Conservation (phyloP, 2,113 vertebrate genomes). For the Baryphthengus martii region DNA sequence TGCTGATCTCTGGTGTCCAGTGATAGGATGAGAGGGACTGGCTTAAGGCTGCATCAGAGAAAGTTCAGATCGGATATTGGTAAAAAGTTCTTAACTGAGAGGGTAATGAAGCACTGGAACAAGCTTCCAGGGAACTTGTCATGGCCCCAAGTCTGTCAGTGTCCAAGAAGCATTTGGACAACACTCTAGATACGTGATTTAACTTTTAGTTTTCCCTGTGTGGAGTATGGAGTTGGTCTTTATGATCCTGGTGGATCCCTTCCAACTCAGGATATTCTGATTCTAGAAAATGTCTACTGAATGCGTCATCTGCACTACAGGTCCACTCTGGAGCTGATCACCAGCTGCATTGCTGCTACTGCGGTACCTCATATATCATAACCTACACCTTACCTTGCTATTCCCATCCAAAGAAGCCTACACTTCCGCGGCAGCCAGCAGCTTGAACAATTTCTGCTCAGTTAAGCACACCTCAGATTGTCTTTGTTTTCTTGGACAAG, state of each 20-base stretch:
- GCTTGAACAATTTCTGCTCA: background rate
- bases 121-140: fast-evolving
- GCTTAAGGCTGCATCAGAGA: background rate
- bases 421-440: background rate
- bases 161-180: background rate
- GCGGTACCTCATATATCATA: background rate
- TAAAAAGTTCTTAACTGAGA: background rate
- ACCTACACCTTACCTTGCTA: background rate
- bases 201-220: background rate
- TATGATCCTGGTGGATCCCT: background rate
- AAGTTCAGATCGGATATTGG: background rate
- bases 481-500: background rate
- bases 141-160: background rate
- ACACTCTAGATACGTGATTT: background rate
- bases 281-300: background rate
- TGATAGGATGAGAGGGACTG: background rate
- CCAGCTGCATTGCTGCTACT: background rate
- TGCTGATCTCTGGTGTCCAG: background rate
- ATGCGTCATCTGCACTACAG: background rate
- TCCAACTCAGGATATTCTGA: background rate
- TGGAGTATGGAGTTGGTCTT: background rate
- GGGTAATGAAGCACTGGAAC: background rate
- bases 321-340: background rate
- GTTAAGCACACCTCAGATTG: background rate
- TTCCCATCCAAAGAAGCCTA: background rate